These are phyloP conservation scores for Amia ocellicauda DNA, from an alignment of 2,113 vertebrate genomes.

Conservation along the genomic window DNA sequence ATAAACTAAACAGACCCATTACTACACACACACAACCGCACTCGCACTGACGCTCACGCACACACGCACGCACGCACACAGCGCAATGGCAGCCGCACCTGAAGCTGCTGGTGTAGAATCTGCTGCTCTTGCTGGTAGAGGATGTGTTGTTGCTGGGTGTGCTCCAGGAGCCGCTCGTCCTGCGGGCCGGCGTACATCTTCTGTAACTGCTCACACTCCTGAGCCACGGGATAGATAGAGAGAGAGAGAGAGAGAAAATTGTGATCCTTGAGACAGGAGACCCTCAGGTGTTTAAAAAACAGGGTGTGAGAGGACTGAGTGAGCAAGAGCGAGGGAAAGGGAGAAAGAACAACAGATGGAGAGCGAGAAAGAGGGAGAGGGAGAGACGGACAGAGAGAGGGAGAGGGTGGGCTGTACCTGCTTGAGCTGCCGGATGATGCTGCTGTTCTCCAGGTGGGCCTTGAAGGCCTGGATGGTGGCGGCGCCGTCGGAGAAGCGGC, in stretches of 20 bases:
- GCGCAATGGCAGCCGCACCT: slow-evolving; percentile 57
- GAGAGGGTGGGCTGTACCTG: slow-evolving; percentile 69
- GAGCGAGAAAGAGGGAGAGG: background rate
- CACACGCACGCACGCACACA: too few relatives aligned
- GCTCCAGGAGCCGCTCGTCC: slow-evolving; percentile 86
- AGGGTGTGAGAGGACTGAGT: background rate
- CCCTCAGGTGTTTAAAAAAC: too few relatives aligned
- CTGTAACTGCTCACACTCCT: slow-evolving; percentile 98
- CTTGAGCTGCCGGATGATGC: slow-evolving; percentile 93
- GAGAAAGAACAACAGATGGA: background rate
- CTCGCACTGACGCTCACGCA: background rate
- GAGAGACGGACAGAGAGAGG: background rate
- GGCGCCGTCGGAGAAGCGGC: slow-evolving; percentile 94
- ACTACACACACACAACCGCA: background rate
- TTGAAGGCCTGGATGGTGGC: slow-evolving; percentile 97
- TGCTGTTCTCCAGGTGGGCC: slow-evolving; percentile 94
- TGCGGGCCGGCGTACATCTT: slow-evolving; percentile 91
- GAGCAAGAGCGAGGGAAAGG: background rate
- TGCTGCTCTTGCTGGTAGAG: slow-evolving; percentile 98
- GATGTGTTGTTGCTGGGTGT: slow-evolving; percentile 96
- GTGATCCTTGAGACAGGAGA: too few relatives aligned
- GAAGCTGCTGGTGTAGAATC: slow-evolving; percentile 88
- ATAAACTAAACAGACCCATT: too few relatives aligned
- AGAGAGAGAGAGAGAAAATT: background rate
- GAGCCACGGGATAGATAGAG: background rate